Evolutionary conservation across 2,888 invertebrate genomes (phyloP).

Genomic region (Cheiracanthium punctorium): DNA sequence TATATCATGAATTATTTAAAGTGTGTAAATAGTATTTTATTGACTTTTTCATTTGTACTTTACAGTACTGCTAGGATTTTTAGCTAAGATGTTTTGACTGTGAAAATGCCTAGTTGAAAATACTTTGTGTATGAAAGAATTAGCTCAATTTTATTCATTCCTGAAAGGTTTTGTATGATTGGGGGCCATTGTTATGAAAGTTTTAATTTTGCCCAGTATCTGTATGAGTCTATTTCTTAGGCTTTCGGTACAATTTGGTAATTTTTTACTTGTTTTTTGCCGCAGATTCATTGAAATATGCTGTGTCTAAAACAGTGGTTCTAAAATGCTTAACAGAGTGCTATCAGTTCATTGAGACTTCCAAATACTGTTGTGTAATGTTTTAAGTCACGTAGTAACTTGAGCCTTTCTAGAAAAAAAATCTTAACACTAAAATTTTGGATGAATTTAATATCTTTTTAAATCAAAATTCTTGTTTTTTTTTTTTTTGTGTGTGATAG

Average conservation of each 20-base stretch:
- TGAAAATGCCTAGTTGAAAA: not conserved
- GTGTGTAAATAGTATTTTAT: conserved; percentile 37
- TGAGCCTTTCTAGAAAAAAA: no score
- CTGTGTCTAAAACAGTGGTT: no score
- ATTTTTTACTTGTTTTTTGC: not conserved
- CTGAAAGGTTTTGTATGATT: not conserved
- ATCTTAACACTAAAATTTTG: no score
- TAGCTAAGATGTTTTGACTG: not conserved
- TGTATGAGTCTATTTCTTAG: not conserved
- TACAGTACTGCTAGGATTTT: not conserved
- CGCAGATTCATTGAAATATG: no score
- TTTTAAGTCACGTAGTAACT: no score
- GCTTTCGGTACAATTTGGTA: not conserved
- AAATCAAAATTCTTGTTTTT: no score
- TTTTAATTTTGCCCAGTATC: conserved; percentile 8
- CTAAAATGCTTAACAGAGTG: no score
- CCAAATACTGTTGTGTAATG: no score
- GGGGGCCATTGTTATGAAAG: conserved; percentile 1
- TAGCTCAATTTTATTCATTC: conserved; percentile 13
- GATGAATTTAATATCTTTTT: no score
- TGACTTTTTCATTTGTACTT: not conserved
- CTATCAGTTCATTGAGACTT: no score
- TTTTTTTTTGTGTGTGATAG: no score
- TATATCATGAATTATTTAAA: conserved; percentile 35
- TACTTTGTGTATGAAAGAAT: not conserved